Conservation (phyloP, 2,113 vertebrate species). For the Psophia crepitans region DNA sequence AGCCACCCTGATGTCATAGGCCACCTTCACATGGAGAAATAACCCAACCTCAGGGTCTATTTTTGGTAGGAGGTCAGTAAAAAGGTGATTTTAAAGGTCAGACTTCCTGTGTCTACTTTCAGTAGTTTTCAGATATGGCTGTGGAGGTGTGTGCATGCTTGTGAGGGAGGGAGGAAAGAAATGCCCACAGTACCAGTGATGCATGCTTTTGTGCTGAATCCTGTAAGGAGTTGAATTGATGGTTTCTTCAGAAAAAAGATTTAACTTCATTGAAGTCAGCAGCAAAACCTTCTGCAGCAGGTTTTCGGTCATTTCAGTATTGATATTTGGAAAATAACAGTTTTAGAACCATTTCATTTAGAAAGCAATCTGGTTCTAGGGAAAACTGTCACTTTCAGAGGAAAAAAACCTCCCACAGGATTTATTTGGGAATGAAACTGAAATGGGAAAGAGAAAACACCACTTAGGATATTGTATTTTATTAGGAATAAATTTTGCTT, state of each 20-base stretch:
- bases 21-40: not conserved
- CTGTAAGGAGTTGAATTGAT: not conserved
- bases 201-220: not conserved
- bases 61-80: not conserved
- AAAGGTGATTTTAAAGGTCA: not conserved
- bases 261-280: not conserved
- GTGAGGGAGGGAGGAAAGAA: not conserved
- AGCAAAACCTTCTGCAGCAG: not conserved
- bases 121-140: not conserved
- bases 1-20: not conserved
- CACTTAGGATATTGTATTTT: not conserved
- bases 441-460: not conserved
- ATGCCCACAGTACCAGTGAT: not conserved
- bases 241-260: not conserved
- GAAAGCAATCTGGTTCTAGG: not conserved
- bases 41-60: not conserved
- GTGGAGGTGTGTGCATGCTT: not conserved
- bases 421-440: not conserved
- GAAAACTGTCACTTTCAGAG: not conserved
- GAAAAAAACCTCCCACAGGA: accelerated
- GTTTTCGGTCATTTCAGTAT: not conserved
- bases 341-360: not conserved
- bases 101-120: not conserved
- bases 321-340: not conserved
- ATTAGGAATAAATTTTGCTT: not conserved